Evolutionary conservation across 2,888 invertebrate genomes (phyloP).

Genomic region (Vanessa cardui): DNA sequence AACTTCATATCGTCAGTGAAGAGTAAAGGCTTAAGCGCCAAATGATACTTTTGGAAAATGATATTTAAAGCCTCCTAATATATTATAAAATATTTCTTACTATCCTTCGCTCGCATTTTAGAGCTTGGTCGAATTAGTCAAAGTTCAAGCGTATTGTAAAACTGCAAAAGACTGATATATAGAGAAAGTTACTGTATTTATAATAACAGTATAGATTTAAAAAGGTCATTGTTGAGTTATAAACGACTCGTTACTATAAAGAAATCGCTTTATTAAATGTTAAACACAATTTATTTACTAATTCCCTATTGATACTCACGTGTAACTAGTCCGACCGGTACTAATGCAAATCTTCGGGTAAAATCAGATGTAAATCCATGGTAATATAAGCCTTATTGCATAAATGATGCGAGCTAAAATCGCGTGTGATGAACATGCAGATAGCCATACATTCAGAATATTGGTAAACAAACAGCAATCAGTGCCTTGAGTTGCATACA

Average conservation of each 20-base stretch:
- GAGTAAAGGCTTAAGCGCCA: too few relatives aligned
- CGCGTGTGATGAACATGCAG: background rate
- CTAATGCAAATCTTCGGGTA: background rate
- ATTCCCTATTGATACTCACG: background rate
- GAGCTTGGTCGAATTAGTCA: too few relatives aligned
- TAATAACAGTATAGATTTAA: too few relatives aligned
- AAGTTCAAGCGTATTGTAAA: too few relatives aligned
- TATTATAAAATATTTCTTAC: too few relatives aligned
- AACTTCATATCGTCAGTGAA: too few relatives aligned
- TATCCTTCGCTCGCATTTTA: too few relatives aligned
- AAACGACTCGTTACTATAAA: background rate
- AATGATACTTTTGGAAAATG: too few relatives aligned
- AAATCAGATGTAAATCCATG: background rate
- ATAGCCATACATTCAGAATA: background rate
- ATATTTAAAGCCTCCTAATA: too few relatives aligned
- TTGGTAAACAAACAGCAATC: conserved; percentile 3
- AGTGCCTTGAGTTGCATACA: conserved; percentile 5
- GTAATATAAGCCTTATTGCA: background rate
- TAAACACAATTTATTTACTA: background rate
- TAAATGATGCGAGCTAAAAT: background rate
- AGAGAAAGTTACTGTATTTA: too few relatives aligned
- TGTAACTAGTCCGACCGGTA: conserved; percentile 5
- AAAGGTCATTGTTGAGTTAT: background rate
- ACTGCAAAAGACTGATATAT: too few relatives aligned
- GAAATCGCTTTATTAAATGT: background rate